Conservation (phyloP, 2,797 vertebrate genomes). For the Aselliscus stoliczkanus region DNA sequence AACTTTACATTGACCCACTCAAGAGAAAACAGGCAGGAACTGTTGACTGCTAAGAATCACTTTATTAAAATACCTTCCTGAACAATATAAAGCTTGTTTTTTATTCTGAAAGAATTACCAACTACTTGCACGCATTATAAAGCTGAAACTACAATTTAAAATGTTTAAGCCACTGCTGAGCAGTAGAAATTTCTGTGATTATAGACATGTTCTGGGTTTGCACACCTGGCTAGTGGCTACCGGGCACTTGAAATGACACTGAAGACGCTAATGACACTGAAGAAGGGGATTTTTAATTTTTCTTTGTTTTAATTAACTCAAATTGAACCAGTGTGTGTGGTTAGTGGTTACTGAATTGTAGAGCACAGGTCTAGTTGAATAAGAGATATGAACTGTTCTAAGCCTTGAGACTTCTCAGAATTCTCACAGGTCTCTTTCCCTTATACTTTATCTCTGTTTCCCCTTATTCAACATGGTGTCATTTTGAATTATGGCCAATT, state of each 20-base stretch:
- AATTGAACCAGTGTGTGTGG: background rate
- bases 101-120: slow-evolving; percentile 59
- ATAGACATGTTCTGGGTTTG: rapidly evolving
- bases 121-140: slow-evolving; percentile 41
- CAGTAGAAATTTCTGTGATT: background rate
- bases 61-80: slow-evolving; percentile 54
- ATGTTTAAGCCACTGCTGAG: background rate
- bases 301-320: background rate
- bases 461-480: rapidly evolving
- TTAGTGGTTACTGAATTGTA: background rate
- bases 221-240: no score
- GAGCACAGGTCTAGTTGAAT: background rate
- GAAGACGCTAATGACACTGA: no score
- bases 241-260: rapidly evolving
- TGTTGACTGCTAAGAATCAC: background rate
- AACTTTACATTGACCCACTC: background rate
- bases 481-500: background rate
- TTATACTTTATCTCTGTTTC: background rate
- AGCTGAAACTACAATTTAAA: slow-evolving; percentile 20
- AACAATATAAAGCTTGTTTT: slow-evolving; percentile 28
- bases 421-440: background rate
- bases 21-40: background rate
- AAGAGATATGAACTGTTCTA: slow-evolving; percentile 11
- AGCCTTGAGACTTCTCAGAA: slow-evolving; percentile 15
- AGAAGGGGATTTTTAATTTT: background rate